phyloP scores from a whole-genome alignment of 2,888 invertebrate species.

The Drosophila hawaiiensis region DNA sequence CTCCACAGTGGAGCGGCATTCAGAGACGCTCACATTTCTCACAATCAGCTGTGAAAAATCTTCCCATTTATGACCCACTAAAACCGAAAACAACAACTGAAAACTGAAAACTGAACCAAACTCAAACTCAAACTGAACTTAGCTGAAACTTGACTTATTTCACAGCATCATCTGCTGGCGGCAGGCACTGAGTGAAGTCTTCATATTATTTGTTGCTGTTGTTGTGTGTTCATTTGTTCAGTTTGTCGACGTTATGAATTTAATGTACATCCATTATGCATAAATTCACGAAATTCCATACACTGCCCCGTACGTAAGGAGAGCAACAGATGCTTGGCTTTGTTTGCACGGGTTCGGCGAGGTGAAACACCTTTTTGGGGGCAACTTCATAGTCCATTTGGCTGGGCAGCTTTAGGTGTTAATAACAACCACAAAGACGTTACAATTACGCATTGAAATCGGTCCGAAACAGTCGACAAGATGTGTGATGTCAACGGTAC shows the following conservation, averaged over 20 bases:
- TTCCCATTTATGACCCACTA: slow-evolving; percentile 81
- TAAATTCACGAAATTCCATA: slow-evolving; percentile 80
- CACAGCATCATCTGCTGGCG: slow-evolving; percentile 43
- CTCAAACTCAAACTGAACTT: slow-evolving; percentile 28
- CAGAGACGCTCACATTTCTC: slow-evolving; percentile 69
- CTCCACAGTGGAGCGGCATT: slow-evolving; percentile 67
- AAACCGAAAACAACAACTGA: slow-evolving; percentile 50
- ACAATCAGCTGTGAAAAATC: slow-evolving; percentile 82
- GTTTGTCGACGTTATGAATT: slow-evolving; percentile 74
- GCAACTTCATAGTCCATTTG: slow-evolving; percentile 82
- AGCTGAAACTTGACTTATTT: slow-evolving; percentile 37
- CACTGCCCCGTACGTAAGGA: slow-evolving; percentile 24
- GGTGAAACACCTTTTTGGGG: slow-evolving; percentile 61
- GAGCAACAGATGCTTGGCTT: slow-evolving; percentile 51
- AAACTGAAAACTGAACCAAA: slow-evolving; percentile 32
- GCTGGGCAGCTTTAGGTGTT: slow-evolving; percentile 73
- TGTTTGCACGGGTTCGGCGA: slow-evolving; percentile 53
- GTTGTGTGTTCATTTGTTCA: slow-evolving; percentile 36
- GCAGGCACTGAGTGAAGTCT: slow-evolving; percentile 11
- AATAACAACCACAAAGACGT: slow-evolving; percentile 80
- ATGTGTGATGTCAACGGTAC: slow-evolving; percentile 77
- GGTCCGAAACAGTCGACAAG: slow-evolving; percentile 49
- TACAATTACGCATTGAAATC: slow-evolving; percentile 82
- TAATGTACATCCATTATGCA: slow-evolving; percentile 79
- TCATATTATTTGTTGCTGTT: slow-evolving; percentile 20